Percentiles rank a stretch among this genome's conserved stretches.
Conservation (phyloP, 2,888 invertebrate species). For the Heliconius hortense region DNA sequence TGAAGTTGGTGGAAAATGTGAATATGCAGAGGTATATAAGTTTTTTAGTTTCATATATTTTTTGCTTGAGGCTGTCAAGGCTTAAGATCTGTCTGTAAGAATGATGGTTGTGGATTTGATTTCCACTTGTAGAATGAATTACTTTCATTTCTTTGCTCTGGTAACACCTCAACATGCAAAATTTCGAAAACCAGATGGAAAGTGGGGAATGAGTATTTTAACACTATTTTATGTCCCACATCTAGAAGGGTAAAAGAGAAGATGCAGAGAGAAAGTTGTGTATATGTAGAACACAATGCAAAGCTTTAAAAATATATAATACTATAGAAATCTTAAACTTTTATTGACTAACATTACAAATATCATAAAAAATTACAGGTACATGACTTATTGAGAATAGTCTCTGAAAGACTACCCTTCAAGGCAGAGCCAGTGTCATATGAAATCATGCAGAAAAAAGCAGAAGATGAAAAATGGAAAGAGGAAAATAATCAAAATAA, state of each 20-base stretch:
- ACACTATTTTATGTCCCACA: too few species aligned
- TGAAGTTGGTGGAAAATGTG: constrained; percentile 95
- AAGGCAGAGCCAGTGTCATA: constrained; percentile 92
- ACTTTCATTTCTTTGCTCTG: neutral
- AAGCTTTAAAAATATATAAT: neutral
- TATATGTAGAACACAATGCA: neutral
- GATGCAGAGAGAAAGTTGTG: too few species aligned
- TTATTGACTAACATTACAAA: neutral
- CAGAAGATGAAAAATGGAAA: constrained; percentile 80
- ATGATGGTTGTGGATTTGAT: neutral
- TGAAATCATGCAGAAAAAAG: constrained; percentile 85
- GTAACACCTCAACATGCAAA: too few species aligned
- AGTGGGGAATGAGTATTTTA: too few species aligned
- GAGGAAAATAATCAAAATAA: constrained; percentile 90
- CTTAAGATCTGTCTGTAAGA: neutral
- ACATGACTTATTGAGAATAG: constrained; percentile 83
- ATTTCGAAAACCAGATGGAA: too few species aligned
- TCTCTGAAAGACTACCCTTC: constrained; percentile 93
- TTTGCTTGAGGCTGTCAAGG: neutral
- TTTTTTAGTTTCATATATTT: neutral
- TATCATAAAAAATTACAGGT: constrained; percentile 55
- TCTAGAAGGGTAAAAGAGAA: too few species aligned
- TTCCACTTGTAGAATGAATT: neutral
- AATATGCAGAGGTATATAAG: constrained; percentile 87
- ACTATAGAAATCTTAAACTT: neutral